These are phyloP conservation scores for Panzeria rudis DNA, from an alignment of 2,888 invertebrate genomes.

Conservation along the genomic window DNA sequence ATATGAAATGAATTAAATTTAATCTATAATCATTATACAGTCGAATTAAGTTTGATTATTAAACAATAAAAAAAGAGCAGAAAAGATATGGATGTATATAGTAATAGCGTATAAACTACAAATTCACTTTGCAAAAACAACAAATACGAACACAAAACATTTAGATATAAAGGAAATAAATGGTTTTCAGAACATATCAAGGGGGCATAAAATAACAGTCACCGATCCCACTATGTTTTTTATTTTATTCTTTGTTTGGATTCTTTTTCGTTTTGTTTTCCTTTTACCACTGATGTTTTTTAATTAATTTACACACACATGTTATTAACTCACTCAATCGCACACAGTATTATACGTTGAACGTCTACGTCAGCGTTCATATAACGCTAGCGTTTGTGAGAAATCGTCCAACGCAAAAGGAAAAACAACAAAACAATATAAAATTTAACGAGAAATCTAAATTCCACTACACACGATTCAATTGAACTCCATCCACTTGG, in stretches of 20 bases:
- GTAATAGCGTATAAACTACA: constrained; percentile 50
- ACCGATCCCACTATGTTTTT: constrained; percentile 56
- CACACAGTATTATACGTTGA: constrained; percentile 34
- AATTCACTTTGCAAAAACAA: constrained; percentile 19
- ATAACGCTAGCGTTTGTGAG: constrained; percentile 45
- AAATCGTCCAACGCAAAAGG: constrained; percentile 52
- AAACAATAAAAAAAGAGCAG: constrained; percentile 1
- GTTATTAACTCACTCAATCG: constrained; percentile 37
- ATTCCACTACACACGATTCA: constrained; percentile 58
- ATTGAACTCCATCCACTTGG: constrained; percentile 64
- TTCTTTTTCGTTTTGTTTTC: constrained; percentile 59
- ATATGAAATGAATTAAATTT: constrained; percentile 6
- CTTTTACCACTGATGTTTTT: constrained; percentile 61
- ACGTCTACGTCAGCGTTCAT: constrained; percentile 37
- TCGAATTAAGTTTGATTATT: constrained; percentile 3
- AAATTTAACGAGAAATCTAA: constrained; percentile 51
- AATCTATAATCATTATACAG: not conserved
- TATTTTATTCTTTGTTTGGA: constrained; percentile 51
- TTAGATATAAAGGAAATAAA: constrained; percentile 19
- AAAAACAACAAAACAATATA: constrained; percentile 39
- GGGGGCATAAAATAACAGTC: constrained; percentile 29
- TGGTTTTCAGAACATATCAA: not conserved
- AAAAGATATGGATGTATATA: constrained; percentile 18
- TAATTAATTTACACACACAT: constrained; percentile 62
- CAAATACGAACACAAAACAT: not conserved